Evolutionary conservation across 2,797 vertebrate species (phyloP), one percentile per base, ranked within the genome.

Genomic region (Taeniopygia guttata): DNA sequence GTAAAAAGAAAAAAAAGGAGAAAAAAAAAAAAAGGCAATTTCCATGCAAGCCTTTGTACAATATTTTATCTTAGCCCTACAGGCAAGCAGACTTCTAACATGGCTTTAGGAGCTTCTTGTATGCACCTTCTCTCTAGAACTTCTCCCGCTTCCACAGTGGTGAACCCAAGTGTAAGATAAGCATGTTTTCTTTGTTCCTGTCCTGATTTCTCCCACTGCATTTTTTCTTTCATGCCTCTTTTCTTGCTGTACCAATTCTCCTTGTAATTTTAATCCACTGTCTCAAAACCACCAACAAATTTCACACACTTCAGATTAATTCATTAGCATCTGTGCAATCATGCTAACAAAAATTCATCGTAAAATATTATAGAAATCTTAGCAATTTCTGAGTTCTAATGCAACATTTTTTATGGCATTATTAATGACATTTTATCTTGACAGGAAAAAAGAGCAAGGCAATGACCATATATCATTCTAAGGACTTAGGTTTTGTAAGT

Each of bases 231-330:
- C 45, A 91, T 74, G 74, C 49, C 19, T 93, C n/a, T 78, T 69
- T 77, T 79, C 63, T 89, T 90, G 74, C 73, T 75, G 11, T 84
- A 96, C 23, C 32, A 46, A 54, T 92, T 91, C 90, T 69, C 52
- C 63, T 90, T 91, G 70, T 87, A 84, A 93, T 81, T 97, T 96
- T 91, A 92, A 80, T 55, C 85, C 69, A 88, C 93, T 79, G 56
- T 93, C 88, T 92, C 23, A 55, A 91, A 87, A 45, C 68, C 85
- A 95, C 93, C 92, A 94, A 89, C 38, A 95, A 84, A 95, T 72
- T 95, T 91, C 72, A 74, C 84, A 94, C 18, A 80, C 51, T 97
- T 85, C 59, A 90, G 11, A 48, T 95, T 95, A 95, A 95, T 96
- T 97, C 67, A 87, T 97, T 95, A 96, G 60, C 68, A 90, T 91